Conservation (phyloP, 2,888 invertebrate species). For the Thelaira solivaga region DNA sequence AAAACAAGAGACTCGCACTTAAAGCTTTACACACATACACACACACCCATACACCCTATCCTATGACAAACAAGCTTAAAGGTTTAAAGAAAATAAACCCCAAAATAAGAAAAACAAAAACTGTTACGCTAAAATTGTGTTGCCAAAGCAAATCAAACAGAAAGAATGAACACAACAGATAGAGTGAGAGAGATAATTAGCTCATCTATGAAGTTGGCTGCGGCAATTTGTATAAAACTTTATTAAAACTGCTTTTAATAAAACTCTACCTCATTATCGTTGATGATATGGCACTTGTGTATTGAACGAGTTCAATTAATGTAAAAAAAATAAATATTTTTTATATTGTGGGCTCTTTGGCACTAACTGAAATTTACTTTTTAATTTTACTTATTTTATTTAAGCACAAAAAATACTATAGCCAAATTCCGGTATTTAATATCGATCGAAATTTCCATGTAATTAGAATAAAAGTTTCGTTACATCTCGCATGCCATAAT, state of each 20-base stretch:
- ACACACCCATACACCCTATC: neutral
- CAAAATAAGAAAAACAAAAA: constrained; percentile 1
- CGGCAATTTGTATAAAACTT: neutral
- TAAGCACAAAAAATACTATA: too few relatives aligned
- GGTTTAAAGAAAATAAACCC: too few relatives aligned
- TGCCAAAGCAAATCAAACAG: neutral
- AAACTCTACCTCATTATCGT: neutral
- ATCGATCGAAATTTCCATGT: too few relatives aligned
- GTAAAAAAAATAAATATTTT: too few relatives aligned
- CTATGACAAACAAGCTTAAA: neutral
- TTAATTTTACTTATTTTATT: too few relatives aligned
- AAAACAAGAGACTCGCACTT: neutral
- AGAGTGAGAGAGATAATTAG: constrained; percentile 4
- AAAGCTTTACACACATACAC: neutral
- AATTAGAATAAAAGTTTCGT: too few relatives aligned
- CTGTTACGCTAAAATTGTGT: neutral
- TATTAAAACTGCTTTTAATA: too few relatives aligned
- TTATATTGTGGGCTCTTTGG: too few relatives aligned
- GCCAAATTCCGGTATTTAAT: too few relatives aligned
- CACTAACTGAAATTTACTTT: too few relatives aligned
- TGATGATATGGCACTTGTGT: neutral
- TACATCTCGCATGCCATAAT: too few relatives aligned
- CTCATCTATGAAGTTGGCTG: constrained; percentile 22
- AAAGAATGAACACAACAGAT: neutral
- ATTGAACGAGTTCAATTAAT: too few relatives aligned